Percentiles rank a stretch among this genome's conserved stretches.
phyloP scores from a whole-genome alignment of 2,113 vertebrate genomes.

The Ibidorhyncha struthersii region DNA sequence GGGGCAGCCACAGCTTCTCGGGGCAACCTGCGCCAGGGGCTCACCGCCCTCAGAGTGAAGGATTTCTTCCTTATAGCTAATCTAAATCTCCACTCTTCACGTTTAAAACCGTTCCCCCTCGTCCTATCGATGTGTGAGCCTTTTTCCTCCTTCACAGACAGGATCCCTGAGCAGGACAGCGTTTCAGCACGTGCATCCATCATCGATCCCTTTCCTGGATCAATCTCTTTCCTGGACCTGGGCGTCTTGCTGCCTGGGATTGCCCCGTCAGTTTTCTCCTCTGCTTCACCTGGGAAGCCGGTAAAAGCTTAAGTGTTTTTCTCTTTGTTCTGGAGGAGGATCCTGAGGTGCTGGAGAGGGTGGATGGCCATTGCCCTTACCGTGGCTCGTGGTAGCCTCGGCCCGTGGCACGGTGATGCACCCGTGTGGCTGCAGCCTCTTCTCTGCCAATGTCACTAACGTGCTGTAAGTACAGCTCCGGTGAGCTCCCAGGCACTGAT shows the following conservation, averaged over 20 bases:
- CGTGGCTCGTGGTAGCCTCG: neutral
- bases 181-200: neutral
- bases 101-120: neutral
- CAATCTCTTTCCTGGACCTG: neutral
- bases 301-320: neutral
- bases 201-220: neutral
- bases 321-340: neutral
- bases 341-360: neutral
- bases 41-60: neutral
- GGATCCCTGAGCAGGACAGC: neutral
- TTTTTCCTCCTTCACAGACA: neutral
- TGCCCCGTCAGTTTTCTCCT: neutral
- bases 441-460: neutral
- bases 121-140: accelerated
- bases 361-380: neutral
- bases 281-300: neutral
- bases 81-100: neutral
- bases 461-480: neutral
- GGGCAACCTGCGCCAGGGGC: neutral
- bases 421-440: neutral
- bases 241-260: neutral
- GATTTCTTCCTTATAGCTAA: neutral
- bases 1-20: neutral
- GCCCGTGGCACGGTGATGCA: accelerated
- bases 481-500: neutral